Conservation (phyloP, 2,113 vertebrate species). For the Muscicapa adusta region DNA sequence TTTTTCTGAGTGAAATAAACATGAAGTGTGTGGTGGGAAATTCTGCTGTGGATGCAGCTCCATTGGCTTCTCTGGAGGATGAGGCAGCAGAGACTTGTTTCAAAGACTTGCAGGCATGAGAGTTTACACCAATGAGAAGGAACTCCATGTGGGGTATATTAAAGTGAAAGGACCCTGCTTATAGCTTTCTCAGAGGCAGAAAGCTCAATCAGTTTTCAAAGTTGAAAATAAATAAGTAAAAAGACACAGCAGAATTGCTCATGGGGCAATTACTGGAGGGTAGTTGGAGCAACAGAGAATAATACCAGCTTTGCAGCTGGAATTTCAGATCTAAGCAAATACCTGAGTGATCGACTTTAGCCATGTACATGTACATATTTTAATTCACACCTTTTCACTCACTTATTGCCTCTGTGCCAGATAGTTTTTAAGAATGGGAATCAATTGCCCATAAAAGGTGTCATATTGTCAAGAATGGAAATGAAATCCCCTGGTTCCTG, state of each 20-base stretch:
- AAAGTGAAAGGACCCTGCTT: neutral
- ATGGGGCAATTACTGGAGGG: neutral
- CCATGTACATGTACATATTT: slow-evolving; percentile 1
- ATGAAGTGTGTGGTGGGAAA: neutral
- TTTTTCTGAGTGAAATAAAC: neutral
- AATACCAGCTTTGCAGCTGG: neutral
- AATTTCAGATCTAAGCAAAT: slow-evolving; percentile 30
- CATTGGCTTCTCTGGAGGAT: neutral
- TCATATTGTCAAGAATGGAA: slow-evolving; percentile 15
- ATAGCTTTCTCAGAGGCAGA: neutral
- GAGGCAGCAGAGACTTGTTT: neutral
- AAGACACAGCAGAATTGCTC: neutral
- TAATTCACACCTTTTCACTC: slow-evolving; percentile 41
- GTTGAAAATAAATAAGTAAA: slow-evolving; percentile 14
- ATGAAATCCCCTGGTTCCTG: neutral
- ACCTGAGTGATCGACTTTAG: neutral
- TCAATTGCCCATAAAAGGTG: slow-evolving; percentile 14
- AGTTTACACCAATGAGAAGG: neutral
- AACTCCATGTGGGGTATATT: neutral
- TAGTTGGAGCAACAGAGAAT: neutral
- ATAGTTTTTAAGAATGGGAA: slow-evolving; percentile 14
- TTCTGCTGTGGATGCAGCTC: neutral
- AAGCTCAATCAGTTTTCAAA: neutral
- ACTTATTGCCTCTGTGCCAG: neutral
- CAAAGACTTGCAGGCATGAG: neutral